phyloP scores from a whole-genome alignment of 2,888 invertebrate species.

The Antheraea yamamai region DNA sequence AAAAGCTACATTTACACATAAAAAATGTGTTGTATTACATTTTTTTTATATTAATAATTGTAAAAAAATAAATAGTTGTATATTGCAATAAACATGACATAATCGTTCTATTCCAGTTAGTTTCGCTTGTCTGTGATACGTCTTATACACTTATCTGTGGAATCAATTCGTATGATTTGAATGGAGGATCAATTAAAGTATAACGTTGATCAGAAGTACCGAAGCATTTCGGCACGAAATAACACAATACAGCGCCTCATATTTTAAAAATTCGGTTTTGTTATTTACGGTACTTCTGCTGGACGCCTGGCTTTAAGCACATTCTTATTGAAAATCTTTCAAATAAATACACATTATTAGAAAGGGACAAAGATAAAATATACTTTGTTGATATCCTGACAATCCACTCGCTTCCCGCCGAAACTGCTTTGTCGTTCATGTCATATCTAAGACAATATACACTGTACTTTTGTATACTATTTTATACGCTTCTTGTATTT shows the following conservation, averaged over 20 bases:
- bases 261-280: neutral
- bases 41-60: neutral
- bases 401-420: too few species aligned
- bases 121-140: constrained; percentile 2
- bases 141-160: neutral
- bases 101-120: neutral
- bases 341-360: too few species aligned
- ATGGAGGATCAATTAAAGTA: neutral
- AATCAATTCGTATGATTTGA: neutral
- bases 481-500: constrained; percentile 6
- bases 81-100: neutral
- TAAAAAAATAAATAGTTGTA: neutral
- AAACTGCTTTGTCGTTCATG: too few species aligned
- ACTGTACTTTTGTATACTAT: neutral
- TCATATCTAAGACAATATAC: neutral
- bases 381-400: too few species aligned
- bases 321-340: neutral
- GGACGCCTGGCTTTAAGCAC: neutral
- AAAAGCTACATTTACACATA: neutral
- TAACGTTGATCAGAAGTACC: neutral
- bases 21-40: too few species aligned
- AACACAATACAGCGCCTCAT: neutral
- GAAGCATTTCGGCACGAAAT: neutral
- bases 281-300: neutral
- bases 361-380: too few species aligned